Percentiles rank a stretch among this genome's conserved stretches.
These are phyloP conservation scores for Leptocoma aspasia DNA, from an alignment of 2,113 vertebrate species.

Conservation along the genomic window DNA sequence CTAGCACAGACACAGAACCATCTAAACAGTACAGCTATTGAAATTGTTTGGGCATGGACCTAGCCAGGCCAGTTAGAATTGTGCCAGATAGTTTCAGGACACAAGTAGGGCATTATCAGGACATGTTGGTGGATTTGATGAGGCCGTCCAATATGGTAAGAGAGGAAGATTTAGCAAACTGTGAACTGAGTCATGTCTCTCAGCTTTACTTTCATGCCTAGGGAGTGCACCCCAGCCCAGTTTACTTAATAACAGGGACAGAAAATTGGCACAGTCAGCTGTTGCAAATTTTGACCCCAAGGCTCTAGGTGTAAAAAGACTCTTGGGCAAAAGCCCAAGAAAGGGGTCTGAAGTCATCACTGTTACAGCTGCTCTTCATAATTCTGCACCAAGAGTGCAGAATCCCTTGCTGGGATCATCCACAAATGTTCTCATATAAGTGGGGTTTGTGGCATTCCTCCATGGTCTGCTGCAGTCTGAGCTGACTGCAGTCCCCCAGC, in stretches of 20 bases:
- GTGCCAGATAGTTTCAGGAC: neutral
- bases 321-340: neutral
- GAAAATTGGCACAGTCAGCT: neutral
- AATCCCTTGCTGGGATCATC: neutral
- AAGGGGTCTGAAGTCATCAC: neutral
- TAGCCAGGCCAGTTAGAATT: neutral
- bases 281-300: neutral
- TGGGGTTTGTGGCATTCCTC: neutral
- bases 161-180: neutral
- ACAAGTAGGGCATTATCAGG: neutral
- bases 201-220: neutral
- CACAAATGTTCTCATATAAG: neutral
- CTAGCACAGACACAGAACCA: neutral
- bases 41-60: neutral
- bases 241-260: neutral
- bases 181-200: neutral
- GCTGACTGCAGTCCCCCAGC: neutral
- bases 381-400: neutral
- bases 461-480: neutral
- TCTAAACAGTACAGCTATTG: neutral
- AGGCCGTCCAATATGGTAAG: neutral
- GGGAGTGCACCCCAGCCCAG: neutral
- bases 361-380: neutral
- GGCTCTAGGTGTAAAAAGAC: neutral
- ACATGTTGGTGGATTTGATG: neutral